Conservation (phyloP, 2,888 invertebrate species). For the Uloborus plumipes region DNA sequence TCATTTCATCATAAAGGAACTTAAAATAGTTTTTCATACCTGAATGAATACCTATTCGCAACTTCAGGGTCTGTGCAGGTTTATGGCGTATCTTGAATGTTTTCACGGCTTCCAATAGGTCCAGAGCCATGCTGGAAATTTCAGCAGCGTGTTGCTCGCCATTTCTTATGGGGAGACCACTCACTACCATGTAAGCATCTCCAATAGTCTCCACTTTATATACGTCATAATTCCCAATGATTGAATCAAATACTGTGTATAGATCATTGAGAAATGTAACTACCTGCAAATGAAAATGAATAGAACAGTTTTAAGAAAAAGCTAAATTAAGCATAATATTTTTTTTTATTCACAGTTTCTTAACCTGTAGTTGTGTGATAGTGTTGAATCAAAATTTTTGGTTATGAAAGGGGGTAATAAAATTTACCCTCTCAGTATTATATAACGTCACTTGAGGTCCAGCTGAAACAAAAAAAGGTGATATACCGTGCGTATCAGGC, state of each 20-base stretch:
- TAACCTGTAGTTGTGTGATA: too few relatives aligned
- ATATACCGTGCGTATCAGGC: too few relatives aligned
- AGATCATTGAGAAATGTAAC: slow-evolving; percentile 97
- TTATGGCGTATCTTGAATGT: slow-evolving; percentile 90
- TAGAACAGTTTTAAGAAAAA: too few relatives aligned
- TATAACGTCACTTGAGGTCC: too few relatives aligned
- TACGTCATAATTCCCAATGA: slow-evolving; percentile 96
- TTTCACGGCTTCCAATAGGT: slow-evolving; percentile 83
- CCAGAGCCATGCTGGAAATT: slow-evolving; percentile 93
- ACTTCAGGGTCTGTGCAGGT: slow-evolving; percentile 87
- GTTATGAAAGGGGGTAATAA: too few relatives aligned
- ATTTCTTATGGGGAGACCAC: slow-evolving; percentile 88
- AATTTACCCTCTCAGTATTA: too few relatives aligned
- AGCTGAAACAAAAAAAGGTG: too few relatives aligned
- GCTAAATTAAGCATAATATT: too few relatives aligned
- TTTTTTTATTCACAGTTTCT: too few relatives aligned
- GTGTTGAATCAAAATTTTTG: too few relatives aligned
- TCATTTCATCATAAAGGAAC: too few relatives aligned
- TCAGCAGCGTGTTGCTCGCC: slow-evolving; percentile 89
- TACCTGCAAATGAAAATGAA: slow-evolving; percentile 77
- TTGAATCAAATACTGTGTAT: slow-evolving; percentile 96
- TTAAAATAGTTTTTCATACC: slow-evolving; percentile 74
- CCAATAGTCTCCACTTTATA: slow-evolving; percentile 98
- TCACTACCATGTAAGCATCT: slow-evolving; percentile 92
- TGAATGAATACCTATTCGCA: slow-evolving; percentile 92